Conservation (phyloP, 2,113 vertebrate genomes). For the Neodontobutis hainanensis region DNA sequence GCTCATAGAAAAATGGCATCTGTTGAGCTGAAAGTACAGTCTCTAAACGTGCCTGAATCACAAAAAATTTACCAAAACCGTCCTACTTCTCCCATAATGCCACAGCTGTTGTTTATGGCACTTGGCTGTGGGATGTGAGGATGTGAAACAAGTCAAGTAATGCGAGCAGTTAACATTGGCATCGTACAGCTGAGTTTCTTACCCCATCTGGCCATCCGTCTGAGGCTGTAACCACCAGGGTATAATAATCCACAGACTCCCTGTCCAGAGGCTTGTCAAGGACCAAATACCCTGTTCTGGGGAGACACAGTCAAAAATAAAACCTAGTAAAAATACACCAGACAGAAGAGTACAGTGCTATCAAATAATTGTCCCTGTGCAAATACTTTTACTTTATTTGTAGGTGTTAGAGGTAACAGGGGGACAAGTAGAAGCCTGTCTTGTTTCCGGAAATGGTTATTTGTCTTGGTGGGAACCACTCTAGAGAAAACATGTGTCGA, state of each 20-base stretch:
- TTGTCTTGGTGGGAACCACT: constrained; percentile 2
- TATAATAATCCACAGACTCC: constrained; percentile 90
- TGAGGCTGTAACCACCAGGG: constrained; percentile 90
- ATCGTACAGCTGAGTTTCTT: constrained; percentile 68
- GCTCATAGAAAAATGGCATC: neutral
- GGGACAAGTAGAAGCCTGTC: neutral
- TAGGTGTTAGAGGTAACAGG: neutral
- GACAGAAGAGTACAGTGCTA: neutral
- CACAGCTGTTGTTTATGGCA: constrained; percentile 30
- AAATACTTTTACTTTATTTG: neutral
- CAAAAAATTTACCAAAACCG: neutral
- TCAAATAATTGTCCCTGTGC: neutral
- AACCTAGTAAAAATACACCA: neutral
- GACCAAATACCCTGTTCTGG: constrained; percentile 88
- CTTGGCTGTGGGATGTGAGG: constrained; percentile 13
- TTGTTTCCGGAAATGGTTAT: constrained; percentile 1
- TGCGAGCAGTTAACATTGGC: constrained; percentile 28
- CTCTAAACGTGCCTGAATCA: neutral
- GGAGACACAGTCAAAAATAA: constrained; percentile 22
- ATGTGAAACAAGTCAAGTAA: constrained; percentile 17
- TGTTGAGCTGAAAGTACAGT: neutral
- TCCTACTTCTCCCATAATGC: constrained; percentile 7
- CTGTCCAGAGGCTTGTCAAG: constrained; percentile 91
- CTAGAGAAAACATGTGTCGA: constrained; percentile 10
- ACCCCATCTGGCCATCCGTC: constrained; percentile 92